Percentiles rank a stretch among this genome's conserved stretches.
These are phyloP conservation scores for Phyllostomus hastatus DNA, from an alignment of 2,113 vertebrate species.

Conservation along the genomic window DNA sequence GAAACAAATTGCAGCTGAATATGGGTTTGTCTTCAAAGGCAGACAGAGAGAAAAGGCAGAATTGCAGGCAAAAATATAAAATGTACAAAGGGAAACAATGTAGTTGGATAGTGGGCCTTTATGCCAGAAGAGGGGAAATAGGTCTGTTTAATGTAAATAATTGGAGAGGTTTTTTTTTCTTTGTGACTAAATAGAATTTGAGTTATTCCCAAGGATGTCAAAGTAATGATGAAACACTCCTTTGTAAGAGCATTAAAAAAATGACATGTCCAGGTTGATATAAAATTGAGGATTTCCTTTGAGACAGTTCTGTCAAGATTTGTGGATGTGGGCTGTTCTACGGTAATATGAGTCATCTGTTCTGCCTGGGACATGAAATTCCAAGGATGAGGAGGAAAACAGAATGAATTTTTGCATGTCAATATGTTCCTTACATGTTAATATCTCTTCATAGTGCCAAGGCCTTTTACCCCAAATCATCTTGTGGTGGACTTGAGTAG, in stretches of 20 bases:
- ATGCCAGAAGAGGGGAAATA: not conserved
- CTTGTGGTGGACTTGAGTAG: not conserved
- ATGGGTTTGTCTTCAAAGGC: slow-evolving; percentile 18
- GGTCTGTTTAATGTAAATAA: slow-evolving; percentile 45
- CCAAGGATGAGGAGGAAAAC: slow-evolving; percentile 37
- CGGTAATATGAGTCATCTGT: slow-evolving; percentile 54
- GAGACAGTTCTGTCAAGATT: slow-evolving; percentile 42
- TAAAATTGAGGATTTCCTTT: slow-evolving; percentile 45
- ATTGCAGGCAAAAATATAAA: not conserved
- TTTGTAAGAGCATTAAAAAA: slow-evolving; percentile 52
- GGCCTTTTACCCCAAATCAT: slow-evolving; percentile 8
- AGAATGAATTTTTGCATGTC: not conserved
- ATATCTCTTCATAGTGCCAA: not conserved
- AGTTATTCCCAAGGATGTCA: slow-evolving; percentile 36
- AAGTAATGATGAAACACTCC: slow-evolving; percentile 40
- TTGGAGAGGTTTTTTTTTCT: not conserved
- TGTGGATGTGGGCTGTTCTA: slow-evolving; percentile 9
- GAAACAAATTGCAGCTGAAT: slow-evolving; percentile 7
- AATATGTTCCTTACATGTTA: not conserved
- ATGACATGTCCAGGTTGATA: slow-evolving; percentile 44
- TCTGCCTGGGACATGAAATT: slow-evolving; percentile 30
- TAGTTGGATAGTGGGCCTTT: not conserved
- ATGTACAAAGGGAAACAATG: not conserved
- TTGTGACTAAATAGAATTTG: slow-evolving; percentile 13
- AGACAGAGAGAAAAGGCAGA: not conserved